Evolutionary conservation across 2,113 vertebrate genomes (phyloP), one percentile per base, ranked within the genome.

Genomic region (Eretmodus cyanostictus): DNA sequence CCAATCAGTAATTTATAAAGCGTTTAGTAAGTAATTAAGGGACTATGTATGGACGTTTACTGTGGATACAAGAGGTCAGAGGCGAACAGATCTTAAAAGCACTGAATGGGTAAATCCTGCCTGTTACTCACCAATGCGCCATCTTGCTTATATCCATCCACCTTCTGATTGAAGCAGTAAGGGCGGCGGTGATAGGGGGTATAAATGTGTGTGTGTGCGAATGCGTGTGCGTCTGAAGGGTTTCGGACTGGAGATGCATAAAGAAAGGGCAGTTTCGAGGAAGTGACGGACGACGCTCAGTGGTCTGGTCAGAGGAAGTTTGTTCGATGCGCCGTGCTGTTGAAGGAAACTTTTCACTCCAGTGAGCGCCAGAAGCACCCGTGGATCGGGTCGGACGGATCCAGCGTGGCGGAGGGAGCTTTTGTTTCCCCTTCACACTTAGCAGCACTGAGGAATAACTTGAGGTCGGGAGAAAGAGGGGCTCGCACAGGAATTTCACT

Each of bases 231-330:
- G 78, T 81, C 68, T 90, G 86, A 51, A 83, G 81, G 87, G 78
- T 83, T 86, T 93, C 47, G 49, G 82, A 73, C 82, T 87, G 85
- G 89, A 92, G 89, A 91, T 54, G 89, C 82, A 89, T 90, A 94
- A 83, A 92, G 88, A 94, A 92, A 89, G 91, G 92, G 90, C 87
- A 84, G 93, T 90, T 91, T 93, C 83, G 38, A 95, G 97, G 97
- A 97, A 97, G 96, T 97, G 97, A 97, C 96, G 95, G 95, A 94
- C 93, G 83, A 85, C 45, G 88, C 92, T 91, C 87, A 22, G 82
- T 81, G 88, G 86, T 88, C 94, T 87, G 91, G 95, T 90, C 95
- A 93, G 92, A 96, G 97, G 97, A 97, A 97, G 96, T 97, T 96
- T 96, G 92, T 91, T 89, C 90, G 92, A 79, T 88, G 90, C 92